phyloP scores from a whole-genome alignment of 2,113 vertebrate genomes.

The Chionodraco myersi region DNA sequence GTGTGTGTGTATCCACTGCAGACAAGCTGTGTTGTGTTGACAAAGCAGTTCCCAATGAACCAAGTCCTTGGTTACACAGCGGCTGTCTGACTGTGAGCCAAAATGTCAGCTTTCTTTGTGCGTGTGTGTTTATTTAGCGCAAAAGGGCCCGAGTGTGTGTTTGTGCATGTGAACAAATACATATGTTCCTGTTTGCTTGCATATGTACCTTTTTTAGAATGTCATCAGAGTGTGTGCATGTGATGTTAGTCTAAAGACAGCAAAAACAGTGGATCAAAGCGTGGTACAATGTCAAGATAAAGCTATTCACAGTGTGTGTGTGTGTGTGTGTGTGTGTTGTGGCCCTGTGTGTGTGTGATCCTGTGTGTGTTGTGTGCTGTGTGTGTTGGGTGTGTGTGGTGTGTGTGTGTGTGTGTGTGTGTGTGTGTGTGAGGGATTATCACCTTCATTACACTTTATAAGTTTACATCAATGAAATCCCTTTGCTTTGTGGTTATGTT shows the following conservation, averaged over 20 bases:
- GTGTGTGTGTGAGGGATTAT: not conserved
- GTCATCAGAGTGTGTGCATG: not conserved
- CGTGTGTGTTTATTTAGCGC: constrained; percentile 25
- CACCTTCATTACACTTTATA: constrained; percentile 8
- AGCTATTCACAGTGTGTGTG: constrained; percentile 39
- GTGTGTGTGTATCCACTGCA: not conserved
- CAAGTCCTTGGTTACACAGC: constrained; percentile 49
- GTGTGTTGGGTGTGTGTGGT: constrained; percentile 7
- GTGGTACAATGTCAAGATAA: constrained; percentile 58
- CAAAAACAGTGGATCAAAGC: constrained; percentile 58
- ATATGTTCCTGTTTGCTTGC: constrained; percentile 18
- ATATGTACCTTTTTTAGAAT: constrained; percentile 9
- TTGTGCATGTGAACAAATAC: not conserved
- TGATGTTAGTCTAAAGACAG: not conserved
- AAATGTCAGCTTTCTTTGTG: constrained; percentile 41
- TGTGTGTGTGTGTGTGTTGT: too few species aligned
- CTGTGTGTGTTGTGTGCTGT: too few species aligned
- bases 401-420: not conserved
- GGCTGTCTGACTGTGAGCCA: constrained; percentile 35
- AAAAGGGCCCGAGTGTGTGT: not conserved
- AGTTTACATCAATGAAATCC: constrained; percentile 1
- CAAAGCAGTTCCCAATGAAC: constrained; percentile 56
- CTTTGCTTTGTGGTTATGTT: not conserved
- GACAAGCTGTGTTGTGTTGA: constrained; percentile 54
- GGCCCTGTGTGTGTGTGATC: too few species aligned